Evolutionary conservation across 2,888 invertebrate species (phyloP).

Genomic region (Conomelus anceps): DNA sequence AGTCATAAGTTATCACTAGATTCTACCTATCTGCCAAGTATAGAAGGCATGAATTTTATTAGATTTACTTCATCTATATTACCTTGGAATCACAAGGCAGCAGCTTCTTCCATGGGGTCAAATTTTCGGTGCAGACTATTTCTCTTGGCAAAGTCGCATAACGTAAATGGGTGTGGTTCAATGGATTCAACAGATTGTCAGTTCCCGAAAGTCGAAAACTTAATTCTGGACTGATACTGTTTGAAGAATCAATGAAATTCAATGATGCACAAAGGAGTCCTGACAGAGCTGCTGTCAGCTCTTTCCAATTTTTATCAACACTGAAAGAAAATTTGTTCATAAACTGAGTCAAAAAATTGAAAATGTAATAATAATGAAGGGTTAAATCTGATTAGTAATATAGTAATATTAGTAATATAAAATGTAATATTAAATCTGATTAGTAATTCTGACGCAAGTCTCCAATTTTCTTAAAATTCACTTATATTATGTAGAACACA

Average conservation of each 20-base stretch:
- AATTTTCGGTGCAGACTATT: conserved; percentile 96
- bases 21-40: too few relatives aligned
- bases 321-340: conserved; percentile 48
- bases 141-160: conserved; percentile 93
- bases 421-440: too few relatives aligned
- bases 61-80: too few relatives aligned
- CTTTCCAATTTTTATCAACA: conserved; percentile 80
- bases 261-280: conserved; percentile 94
- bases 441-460: too few relatives aligned
- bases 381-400: not conserved
- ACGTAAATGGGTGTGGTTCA: conserved; percentile 53
- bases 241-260: conserved; percentile 82
- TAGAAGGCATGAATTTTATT: too few relatives aligned
- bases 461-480: too few relatives aligned
- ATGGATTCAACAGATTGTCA: conserved; percentile 39
- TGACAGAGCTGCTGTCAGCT: conserved; percentile 81
- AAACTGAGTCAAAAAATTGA: conserved; percentile 6
- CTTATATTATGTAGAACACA: too few relatives aligned
- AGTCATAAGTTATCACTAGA: too few relatives aligned
- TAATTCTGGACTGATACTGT: conserved; percentile 76
- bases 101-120: conserved; percentile 97
- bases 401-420: too few relatives aligned
- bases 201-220: conserved; percentile 72
- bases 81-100: conserved; percentile 87
- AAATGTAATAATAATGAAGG: not conserved